Base-by-base conservation (phyloP, 2,113 vertebrate species). In the Sinocyclocheilus anshuiensis region DNA sequence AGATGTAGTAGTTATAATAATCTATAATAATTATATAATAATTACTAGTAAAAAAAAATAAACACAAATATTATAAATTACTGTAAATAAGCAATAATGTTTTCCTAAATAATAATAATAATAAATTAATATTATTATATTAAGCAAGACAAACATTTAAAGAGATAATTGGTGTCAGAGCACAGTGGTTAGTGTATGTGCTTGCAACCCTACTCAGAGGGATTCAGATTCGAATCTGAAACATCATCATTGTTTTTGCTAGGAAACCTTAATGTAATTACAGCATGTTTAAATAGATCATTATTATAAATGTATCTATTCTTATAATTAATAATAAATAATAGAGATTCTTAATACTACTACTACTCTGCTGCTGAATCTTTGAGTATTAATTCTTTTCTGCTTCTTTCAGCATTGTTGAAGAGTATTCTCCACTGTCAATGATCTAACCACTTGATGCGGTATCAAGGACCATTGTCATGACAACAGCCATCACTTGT, bases 401-500 rank as follows among this genome's bases (percentile, higher is more conserved):
- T 26, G n/a, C 12, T 77, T 29, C 45, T 3, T 77, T 53, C 48
- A 4, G 24, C 26, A 55, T 26, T 16, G 24, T 77, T 50, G 48
- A 77, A 15, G 29, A 71, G 16, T 10, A 9, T 57, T 24, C 50
- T 36, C 53, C 20, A 79, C 53, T 39, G 50, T 33, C 33, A 77
- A 77, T 77, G 26, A 77, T 78, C 50, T 57, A 39, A 59, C 22
- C 29, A 39, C 53, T 36, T 33, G 42, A 57, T 7, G 48, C 16
- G 1, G 76, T 24, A 33, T 33, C 26, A 39, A 59, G 29, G 10
- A 57, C 50, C 45, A 77, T 77, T 16, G 26, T 33, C 48, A 57
- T 57, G 53, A 79, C 77, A 59, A 79, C 77, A 79, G 29, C 77
- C 16, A 1, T 71, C 16, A 20, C 67, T 71, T 71, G 33, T 39